These are phyloP conservation scores for Hydra vulgaris DNA, from an alignment of 30 jellyfish, hydroid and myxozoan genomes.

Conservation along the genomic window DNA sequence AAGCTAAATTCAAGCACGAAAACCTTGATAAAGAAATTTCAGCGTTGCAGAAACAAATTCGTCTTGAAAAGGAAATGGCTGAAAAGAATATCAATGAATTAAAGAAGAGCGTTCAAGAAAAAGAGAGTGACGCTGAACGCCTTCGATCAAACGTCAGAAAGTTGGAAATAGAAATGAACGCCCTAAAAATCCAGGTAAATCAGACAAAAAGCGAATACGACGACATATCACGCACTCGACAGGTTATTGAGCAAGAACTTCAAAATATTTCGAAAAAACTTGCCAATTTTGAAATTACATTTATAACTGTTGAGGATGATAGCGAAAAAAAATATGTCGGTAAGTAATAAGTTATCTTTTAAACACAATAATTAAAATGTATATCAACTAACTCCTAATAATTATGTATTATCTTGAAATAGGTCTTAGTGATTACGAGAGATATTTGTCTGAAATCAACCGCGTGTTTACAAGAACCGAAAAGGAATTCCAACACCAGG, in stretches of 20 bases:
- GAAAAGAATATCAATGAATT: conserved; percentile 61
- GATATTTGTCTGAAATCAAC: conserved; percentile 56
- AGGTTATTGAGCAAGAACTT: conserved; percentile 59
- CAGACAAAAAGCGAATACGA: conserved; percentile 59
- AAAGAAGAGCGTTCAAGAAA: conserved; percentile 71
- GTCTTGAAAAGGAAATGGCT: conserved; percentile 59
- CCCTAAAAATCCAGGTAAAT: conserved; percentile 43
- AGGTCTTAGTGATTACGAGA: conserved; percentile 47
- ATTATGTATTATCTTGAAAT: neutral
- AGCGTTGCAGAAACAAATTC: conserved; percentile 56
- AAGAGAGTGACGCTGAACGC: conserved; percentile 82
- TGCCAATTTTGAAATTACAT: conserved; percentile 58
- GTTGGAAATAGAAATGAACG: conserved; percentile 74
- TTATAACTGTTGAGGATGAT: conserved; percentile 61
- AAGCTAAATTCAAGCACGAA: conserved; percentile 41
- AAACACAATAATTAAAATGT: neutral
- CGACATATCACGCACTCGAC: conserved; percentile 46
- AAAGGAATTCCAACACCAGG: conserved; percentile 55
- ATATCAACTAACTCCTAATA: too few relatives aligned
- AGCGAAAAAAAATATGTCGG: conserved; percentile 43
- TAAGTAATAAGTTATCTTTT: neutral
- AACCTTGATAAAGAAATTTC: conserved; percentile 48
- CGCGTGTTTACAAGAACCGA: conserved; percentile 62
- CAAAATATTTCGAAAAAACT: conserved; percentile 58
- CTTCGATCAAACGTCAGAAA: conserved; percentile 48